Conservation (phyloP, 2,797 vertebrate genomes). For the Atherinosoma microstoma region DNA sequence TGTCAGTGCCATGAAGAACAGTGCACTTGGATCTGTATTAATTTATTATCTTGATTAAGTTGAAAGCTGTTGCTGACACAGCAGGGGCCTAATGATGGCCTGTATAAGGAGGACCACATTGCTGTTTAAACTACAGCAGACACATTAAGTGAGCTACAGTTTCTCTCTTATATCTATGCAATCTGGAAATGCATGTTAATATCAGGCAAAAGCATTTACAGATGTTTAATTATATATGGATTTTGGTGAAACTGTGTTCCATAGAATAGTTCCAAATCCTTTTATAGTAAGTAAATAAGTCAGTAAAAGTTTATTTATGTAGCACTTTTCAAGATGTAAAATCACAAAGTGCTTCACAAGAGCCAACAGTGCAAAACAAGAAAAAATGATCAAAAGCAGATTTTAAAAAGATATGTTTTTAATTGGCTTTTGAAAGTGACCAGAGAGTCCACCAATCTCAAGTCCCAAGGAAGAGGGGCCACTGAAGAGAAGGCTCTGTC, state of each 20-base stretch:
- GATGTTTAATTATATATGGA: not conserved
- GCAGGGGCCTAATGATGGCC: conserved; percentile 10
- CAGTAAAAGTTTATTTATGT: no score
- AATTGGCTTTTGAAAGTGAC: no score
- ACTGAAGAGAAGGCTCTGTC: no score
- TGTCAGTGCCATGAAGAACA: not conserved
- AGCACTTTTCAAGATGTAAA: no score
- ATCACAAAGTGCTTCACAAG: no score
- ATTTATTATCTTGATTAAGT: conserved; percentile 3
- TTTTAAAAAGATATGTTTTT: no score
- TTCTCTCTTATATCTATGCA: not conserved
- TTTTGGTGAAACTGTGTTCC: conserved; percentile 7
- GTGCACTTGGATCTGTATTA: conserved; percentile 6
- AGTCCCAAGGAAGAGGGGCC: no score
- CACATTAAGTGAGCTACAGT: not conserved
- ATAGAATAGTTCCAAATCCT: not conserved
- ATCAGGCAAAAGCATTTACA: conserved; percentile 6
- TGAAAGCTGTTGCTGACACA: conserved; percentile 26
- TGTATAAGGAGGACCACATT: conserved; percentile 10
- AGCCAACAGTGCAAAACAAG: no score
- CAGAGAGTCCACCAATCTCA: no score
- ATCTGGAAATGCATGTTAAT: not conserved
- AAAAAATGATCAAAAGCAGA: no score
- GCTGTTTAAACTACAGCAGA: conserved; percentile 17
- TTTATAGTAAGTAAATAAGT: no score